Base-by-base conservation (phyloP, 1,140 invertebrate genomes). In the Drosophila pseudoobscura region DNA sequence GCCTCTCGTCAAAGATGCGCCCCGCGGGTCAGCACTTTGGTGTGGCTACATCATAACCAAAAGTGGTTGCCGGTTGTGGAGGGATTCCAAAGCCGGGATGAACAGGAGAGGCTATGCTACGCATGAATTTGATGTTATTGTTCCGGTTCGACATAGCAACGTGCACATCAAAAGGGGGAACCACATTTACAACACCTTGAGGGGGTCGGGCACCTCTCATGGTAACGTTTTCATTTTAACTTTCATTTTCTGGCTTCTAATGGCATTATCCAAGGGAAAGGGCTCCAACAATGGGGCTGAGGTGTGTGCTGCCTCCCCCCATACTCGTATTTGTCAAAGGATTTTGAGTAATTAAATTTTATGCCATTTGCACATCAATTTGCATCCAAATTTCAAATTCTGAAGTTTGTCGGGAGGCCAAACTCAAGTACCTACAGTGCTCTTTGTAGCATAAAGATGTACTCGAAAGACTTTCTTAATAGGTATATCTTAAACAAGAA, bases 321-420 rank as follows among this genome's bases (percentile, higher is more conserved):
- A 22, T 20, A 31, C 45, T 43, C 60, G 76, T 73, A 87, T 87
- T 82, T 88, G 83, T 87, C 82, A 87, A 87, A 87, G 82, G 80
- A 82, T 66, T 82, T 78, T 68, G 65, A 75, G 78, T 87, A 87
- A 87, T 87, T 88, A 72, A 64, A 75, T 75, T 75, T 68, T 61
- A 54, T 75, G 73, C 72, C 56, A 87, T 87, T 76, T 76, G 64
- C 64, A 69, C 63, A 61, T 46, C 63, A 76, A 75, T 76, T 76
- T 76, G 63, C 74, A 76, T 76, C 24, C 43, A 62, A 76, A 69
- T 76, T 64, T 50, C 56, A 57, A 51, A 61, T 56, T 62, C 29
- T 15, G 31, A 50, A 54, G 35, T 44, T 22, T 39, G 51, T 53
- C 15, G 15, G 11, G 50, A 45, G 31, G 11, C 44, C 26, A 41